A percentile compares a stretch with the other conserved stretches of the same genome.
phyloP scores from a whole-genome alignment of 2,113 vertebrate species.

The Rafetus swinhoei region DNA sequence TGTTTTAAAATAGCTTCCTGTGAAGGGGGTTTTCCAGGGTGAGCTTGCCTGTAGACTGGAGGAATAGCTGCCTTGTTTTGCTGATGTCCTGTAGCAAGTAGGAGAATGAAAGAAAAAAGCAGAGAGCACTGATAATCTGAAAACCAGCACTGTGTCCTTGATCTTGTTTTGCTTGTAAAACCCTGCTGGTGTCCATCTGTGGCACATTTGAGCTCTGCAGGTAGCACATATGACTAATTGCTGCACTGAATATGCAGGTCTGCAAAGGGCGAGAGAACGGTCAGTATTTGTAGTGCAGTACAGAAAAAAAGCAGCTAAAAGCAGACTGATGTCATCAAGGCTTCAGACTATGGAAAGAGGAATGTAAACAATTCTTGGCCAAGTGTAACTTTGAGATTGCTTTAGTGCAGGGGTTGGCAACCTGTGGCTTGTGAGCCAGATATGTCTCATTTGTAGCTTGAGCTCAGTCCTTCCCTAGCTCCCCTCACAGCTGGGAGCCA shows the following conservation, averaged over 20 bases:
- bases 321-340: neutral
- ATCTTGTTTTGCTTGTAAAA: neutral
- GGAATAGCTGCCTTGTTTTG: neutral
- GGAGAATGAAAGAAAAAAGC: neutral
- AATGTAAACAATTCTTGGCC: neutral
- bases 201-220: neutral
- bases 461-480: too few species aligned
- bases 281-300: neutral
- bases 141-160: neutral
- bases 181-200: neutral
- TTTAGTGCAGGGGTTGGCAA: neutral
- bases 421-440: too few species aligned
- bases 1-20: neutral
- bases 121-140: neutral
- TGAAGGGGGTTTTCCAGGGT: neutral
- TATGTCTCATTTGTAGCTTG: too few species aligned
- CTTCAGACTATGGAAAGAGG: slow-evolving; percentile 13
- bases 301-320: neutral
- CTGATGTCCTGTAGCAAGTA: neutral
- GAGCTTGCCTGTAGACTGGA: neutral
- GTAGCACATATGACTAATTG: neutral
- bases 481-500: too few species aligned
- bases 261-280: slow-evolving; percentile 27
- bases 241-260: neutral
- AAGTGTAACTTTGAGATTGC: slow-evolving; percentile 40